Evolutionary conservation across 1,140 invertebrate genomes (phyloP).

Genomic region (Xylocopa sonorina): DNA sequence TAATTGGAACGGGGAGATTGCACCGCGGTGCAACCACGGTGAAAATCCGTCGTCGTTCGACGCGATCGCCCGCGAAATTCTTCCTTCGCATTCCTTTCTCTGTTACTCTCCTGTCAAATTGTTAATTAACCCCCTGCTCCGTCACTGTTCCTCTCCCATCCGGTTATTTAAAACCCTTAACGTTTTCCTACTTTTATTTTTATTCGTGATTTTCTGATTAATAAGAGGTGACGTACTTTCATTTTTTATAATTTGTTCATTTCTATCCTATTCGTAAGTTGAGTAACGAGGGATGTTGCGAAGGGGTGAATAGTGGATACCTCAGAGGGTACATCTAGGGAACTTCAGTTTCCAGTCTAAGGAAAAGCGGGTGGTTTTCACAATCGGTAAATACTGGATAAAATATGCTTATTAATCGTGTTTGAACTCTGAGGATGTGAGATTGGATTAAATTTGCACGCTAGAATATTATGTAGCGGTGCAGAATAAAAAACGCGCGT

Average conservation of each 20-base stretch:
- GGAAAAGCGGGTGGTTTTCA: neutral
- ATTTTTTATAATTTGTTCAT: no score
- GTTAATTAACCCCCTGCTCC: rapidly evolving
- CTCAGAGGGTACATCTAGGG: neutral
- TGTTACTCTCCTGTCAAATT: neutral
- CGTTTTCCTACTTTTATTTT: neutral
- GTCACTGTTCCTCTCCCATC: no score
- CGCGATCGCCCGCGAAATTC: neutral
- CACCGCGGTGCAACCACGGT: neutral
- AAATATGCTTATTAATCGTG: neutral
- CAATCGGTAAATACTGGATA: neutral
- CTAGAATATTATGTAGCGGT: neutral
- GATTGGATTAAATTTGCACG: neutral
- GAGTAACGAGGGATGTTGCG: neutral
- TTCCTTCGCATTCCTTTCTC: neutral
- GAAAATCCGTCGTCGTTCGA: neutral
- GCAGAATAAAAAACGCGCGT: no score
- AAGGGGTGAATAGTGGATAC: neutral
- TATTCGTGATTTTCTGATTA: no score
- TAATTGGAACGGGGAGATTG: conserved; percentile 32
- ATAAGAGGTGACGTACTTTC: neutral
- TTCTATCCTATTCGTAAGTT: no score
- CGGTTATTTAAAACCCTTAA: neutral
- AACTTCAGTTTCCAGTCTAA: neutral
- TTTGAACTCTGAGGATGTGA: no score